Base-by-base conservation (phyloP, 2,797 vertebrate species). In the Halcyon chelicuti region DNA sequence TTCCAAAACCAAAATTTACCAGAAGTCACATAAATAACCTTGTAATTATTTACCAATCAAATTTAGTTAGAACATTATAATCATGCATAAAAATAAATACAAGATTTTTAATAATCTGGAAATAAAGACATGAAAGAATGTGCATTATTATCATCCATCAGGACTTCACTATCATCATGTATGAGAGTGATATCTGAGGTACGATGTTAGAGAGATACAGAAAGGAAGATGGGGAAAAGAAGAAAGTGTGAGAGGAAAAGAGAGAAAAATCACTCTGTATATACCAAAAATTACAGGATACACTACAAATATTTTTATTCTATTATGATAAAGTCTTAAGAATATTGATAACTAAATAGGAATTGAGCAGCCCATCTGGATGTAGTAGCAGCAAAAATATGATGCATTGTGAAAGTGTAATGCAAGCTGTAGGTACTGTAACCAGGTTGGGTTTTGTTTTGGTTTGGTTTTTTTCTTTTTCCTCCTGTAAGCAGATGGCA, bases 351-450 rank as follows among this genome's bases (percentile, higher is more conserved):
- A 75, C 22, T 75, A n/a, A 10, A 35, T 1, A 44, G 35, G 14
- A 89, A 79, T 13, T 52, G 39, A 91, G 39, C 31, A 76, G 51
- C 55, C 55, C 55, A 52, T 89, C 81, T 87, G 81, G 51, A 67
- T 57, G 22, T 79, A 85, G 84, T 49, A 94, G 29, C 25, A 95
- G 29, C 25, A 95, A 89, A 92, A 76, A 40, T 42, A 52, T 1
- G 11, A 89, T 73, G 60, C 39, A 10, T 17, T 63, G 35, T 79
- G 44, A 37, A 91, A 94, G 44, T 86, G 84, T 1, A 1, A 93
- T 71, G 47, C 17, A 95, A 94, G 16, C 46, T 90, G 81, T 76
- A 85, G 72, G 31, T 82, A 55, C 28, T 29, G 5, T 6, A 70
- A 62, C 42, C 62, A 17, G 37, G 37, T 37, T 37, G 10, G 10